Conservation (phyloP, 2,797 vertebrate genomes). For the Pseudomugil gertrudae region DNA sequence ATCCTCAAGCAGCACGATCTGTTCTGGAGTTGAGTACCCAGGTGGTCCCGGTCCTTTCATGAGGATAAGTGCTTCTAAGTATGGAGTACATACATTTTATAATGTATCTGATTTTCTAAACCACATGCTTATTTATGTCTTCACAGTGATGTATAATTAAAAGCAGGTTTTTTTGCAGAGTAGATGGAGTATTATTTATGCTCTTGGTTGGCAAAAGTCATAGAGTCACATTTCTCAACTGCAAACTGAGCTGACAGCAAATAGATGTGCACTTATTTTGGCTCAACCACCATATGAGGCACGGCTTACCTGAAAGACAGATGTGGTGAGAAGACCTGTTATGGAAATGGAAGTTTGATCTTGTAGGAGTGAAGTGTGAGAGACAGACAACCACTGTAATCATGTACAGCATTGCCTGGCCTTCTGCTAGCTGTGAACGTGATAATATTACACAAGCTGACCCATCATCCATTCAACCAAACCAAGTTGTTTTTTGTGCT, state of each 20-base stretch:
- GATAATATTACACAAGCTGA: conserved; percentile 25
- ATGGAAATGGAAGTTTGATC: conserved; percentile 47
- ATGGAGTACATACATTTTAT: conserved; percentile 30
- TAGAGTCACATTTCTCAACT: conserved; percentile 21
- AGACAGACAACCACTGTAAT: conserved; percentile 43
- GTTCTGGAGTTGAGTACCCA: conserved; percentile 44
- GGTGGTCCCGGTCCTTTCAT: conserved; percentile 47
- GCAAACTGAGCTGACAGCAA: conserved; percentile 42
- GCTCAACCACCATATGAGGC: conserved; percentile 28
- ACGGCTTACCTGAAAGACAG: conserved; percentile 24
- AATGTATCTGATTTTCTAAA: conserved; percentile 8
- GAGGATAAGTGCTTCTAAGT: conserved; percentile 34
- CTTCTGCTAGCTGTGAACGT: conserved; percentile 16
- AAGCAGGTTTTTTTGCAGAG: background rate
- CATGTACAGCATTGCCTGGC: conserved; percentile 31
- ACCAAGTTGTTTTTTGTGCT: background rate
- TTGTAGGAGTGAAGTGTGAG: conserved; percentile 18
- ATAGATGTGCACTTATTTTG: conserved; percentile 26
- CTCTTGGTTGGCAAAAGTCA: conserved; percentile 5
- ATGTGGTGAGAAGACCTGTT: conserved; percentile 37
- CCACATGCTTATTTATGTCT: conserved; percentile 12
- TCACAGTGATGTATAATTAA: conserved; percentile 12
- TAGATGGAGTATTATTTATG: background rate
- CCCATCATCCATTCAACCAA: no score
- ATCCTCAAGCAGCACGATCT: conserved; percentile 41